Evolutionary conservation across 2,888 invertebrate genomes (phyloP).

Genomic region (Eristalis tenax): DNA sequence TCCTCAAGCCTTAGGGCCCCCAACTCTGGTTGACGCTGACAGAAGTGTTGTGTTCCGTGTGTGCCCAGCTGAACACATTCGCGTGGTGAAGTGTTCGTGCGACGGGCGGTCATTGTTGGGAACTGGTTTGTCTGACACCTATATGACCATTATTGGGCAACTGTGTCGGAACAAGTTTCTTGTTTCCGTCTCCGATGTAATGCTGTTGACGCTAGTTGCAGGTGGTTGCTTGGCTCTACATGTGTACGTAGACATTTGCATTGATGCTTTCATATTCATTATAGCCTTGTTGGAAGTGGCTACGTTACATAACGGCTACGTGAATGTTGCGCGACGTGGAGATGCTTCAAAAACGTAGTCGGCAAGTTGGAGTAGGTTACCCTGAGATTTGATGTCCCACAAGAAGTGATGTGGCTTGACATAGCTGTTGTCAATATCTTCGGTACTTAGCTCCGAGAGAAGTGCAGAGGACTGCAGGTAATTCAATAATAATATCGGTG

Average conservation of each 20-base stretch:
- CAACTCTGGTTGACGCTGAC: slow-evolving; percentile 20
- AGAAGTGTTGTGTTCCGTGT: not conserved
- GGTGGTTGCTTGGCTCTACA: slow-evolving; percentile 8
- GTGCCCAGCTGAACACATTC: not conserved
- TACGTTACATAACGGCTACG: slow-evolving; percentile 33
- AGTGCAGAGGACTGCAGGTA: not conserved
- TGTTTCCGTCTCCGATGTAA: slow-evolving; percentile 52
- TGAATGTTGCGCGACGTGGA: slow-evolving; percentile 2
- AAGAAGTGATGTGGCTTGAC: not conserved
- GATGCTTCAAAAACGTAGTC: not conserved
- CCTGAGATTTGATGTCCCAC: not conserved
- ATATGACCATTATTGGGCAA: slow-evolving; percentile 42
- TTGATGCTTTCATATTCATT: slow-evolving; percentile 33
- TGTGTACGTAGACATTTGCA: slow-evolving; percentile 25
- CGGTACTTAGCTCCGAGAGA: not conserved
- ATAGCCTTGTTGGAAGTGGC: slow-evolving; percentile 24
- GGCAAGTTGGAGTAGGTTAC: not conserved
- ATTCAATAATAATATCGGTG: not conserved
- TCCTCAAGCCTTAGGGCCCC: slow-evolving; percentile 57
- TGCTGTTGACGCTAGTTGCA: slow-evolving; percentile 17
- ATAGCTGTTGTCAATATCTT: not conserved
- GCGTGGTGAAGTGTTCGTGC: slow-evolving; percentile 19
- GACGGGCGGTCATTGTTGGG: not conserved
- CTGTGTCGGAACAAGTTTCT: slow-evolving; percentile 52
- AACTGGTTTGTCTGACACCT: slow-evolving; percentile 49